Percentiles rank a stretch among this genome's conserved stretches.
Conservation (phyloP, 2,113 vertebrate genomes). For the Haemorhous mexicanus region DNA sequence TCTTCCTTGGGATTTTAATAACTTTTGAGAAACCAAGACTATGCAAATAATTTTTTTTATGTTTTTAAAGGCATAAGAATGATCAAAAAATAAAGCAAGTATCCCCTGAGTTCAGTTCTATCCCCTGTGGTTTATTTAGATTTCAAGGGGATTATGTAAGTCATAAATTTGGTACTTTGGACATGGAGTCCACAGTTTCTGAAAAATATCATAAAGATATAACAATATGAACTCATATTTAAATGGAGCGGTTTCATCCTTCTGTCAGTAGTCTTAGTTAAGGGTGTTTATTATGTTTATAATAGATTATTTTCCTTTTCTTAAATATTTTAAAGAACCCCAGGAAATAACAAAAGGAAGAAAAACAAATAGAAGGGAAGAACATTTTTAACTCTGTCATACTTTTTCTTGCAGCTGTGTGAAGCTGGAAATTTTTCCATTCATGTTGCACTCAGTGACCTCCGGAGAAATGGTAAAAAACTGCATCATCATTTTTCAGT, state of each 20-base stretch:
- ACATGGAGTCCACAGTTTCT: not conserved
- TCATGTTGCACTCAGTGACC: slow-evolving; percentile 79
- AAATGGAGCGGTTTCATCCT: not conserved
- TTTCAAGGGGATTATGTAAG: not conserved
- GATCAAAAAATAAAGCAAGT: not conserved
- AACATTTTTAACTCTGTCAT: not conserved
- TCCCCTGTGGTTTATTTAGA: not conserved
- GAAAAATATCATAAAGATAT: not conserved
- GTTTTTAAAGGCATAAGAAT: not conserved
- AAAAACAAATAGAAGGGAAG: not conserved
- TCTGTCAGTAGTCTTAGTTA: not conserved
- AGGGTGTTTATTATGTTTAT: not conserved
- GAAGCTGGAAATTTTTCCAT: slow-evolving; percentile 89
- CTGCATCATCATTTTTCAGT: not conserved
- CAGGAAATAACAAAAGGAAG: not conserved
- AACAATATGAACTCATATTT: not conserved
- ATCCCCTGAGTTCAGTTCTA: not conserved
- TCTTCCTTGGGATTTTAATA: not conserved
- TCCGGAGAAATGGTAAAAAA: slow-evolving; percentile 79
- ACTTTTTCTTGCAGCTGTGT: slow-evolving; percentile 78
- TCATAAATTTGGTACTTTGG: not conserved
- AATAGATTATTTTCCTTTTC: not conserved
- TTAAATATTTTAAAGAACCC: not conserved
- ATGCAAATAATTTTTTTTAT: not conserved
- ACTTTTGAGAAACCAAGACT: not conserved